Evolutionary conservation across 2,113 vertebrate species (phyloP), one percentile per base, ranked within the genome.

Genomic region (Oncorhynchus tshawytscha): DNA sequence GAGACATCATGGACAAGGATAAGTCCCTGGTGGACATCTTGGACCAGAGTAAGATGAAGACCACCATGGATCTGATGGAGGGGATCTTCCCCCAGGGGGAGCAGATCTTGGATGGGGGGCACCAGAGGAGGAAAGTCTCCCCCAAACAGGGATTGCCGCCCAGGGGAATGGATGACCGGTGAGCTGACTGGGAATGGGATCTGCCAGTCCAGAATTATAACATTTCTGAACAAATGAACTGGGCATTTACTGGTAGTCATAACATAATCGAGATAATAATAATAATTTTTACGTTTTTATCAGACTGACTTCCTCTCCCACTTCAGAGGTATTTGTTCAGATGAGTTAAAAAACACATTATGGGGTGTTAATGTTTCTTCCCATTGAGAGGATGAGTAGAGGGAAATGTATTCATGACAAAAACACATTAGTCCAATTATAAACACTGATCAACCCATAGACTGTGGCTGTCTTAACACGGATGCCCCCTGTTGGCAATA

Each of bases 61-160:
- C 97, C 85, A 95, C 97, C 70, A 97, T 97, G 96, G 97, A 99
- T 90, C 90, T 98, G 75, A 99, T 98, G 97, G 95, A 97, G 70
- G 97, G 96, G 0, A 96, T 99, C 75, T 99, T 98, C 83, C 95
- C 95, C 77, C 92, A 94, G 67, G 96, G 96, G 13, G 93, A 95
- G 71, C 92, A 94, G 71, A 90, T 98, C 67, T 82, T 96, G 71
- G 95, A 96, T 84, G 95, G 93, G 75, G 92, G 90, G 2, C 96
- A 96, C 67, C 95, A 95, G 75, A 93, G 96, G 18, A 91, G 94
- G 80, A 97, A 94, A 82, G 84, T 94, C 11, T 85, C 94, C 22
- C 93, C 93, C 74, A 96, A 96, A 76, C 85, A 90, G 13, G 73
- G 60, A 7, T 74, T 71, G 0, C 95, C 94, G 67, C 94, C 93